These are phyloP conservation scores for Coenobita brevimanus DNA, from an alignment of 1,140 invertebrate genomes.

Conservation along the genomic window DNA sequence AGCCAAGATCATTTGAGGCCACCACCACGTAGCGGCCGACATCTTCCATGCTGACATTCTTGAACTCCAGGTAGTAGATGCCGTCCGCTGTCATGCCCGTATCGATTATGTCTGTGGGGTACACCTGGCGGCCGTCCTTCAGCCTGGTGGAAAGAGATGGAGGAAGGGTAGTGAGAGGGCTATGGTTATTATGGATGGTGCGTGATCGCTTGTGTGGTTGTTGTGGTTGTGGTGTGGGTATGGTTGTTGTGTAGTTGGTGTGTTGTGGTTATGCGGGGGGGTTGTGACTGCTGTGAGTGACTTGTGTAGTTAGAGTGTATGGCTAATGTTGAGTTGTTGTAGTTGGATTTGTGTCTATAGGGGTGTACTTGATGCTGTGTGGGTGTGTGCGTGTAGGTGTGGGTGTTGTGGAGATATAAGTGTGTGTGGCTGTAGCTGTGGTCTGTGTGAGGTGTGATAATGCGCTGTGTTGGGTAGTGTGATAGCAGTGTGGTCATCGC, in stretches of 20 bases:
- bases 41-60: slow-evolving; percentile 75
- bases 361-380: no score
- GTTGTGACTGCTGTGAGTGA: no score
- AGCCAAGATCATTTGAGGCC: slow-evolving; percentile 74
- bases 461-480: no score
- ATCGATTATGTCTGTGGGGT: slow-evolving; percentile 44
- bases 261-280: no score
- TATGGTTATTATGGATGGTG: background rate
- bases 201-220: background rate
- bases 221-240: background rate
- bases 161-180: background rate
- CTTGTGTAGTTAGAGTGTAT: no score
- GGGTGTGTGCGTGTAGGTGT: no score
- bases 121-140: slow-evolving; percentile 78
- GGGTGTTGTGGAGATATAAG: no score
- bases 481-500: no score
- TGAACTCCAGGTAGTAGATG: slow-evolving; percentile 49
- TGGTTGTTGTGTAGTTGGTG: background rate
- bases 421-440: no score
- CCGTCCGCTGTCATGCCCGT: slow-evolving; percentile 31
- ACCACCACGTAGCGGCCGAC: slow-evolving; percentile 85
- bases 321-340: no score
- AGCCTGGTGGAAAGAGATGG: slow-evolving; percentile 73
- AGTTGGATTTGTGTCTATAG: no score
- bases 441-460: no score